Base-by-base conservation (phyloP, 2,888 invertebrate species). In the Philonicus albiceps region DNA sequence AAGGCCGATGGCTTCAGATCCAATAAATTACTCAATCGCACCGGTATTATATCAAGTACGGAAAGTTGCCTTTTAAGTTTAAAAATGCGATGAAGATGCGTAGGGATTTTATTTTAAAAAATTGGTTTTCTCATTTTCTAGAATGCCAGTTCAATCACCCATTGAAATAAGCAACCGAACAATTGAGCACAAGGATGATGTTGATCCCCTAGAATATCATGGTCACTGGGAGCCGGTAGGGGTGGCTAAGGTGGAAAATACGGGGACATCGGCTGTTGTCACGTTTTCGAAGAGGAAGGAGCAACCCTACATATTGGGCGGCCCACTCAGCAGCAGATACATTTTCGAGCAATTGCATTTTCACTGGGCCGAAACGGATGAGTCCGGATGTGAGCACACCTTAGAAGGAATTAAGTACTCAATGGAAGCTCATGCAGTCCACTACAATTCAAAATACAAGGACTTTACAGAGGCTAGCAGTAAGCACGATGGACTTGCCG, bases 321-420 rank as follows among this genome's bases (percentile, higher is more conserved):
- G 95, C 0, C 95, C 95, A 0, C 91, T 96, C 7, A 93, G 93
- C 85, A 93, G 94, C 11, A 94, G 94, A 87, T 96, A 95, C 89
- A 93, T 95, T 86, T 96, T 96, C 88, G 95, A 96, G 89, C 96
- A 96, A 90, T 93, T 96, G 91, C 96, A 96, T 92, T 96, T 96
- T 91, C 96, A 97, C 91, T 96, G 96, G 96, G 95, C 95, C 1
- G 95, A 95, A 30, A 94, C 94, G 83, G 95, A 96, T 89, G 95
- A 95, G 89, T 95, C 95, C 53, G 96, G 96, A 16, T 96, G 96
- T 89, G 97, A 97, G 91, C 97, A 97, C 90, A 95, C 95, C 43
- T 93, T 97, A 74, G 95, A 96, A 91, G 96, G 96, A 75, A 94
- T 91, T 86, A 95, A 96, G 88, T 96, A 94, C 89, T 95, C 96